These are phyloP conservation scores for Callyntrura sp. DNA, from an alignment of 2,888 invertebrate species.

Conservation along the genomic window DNA sequence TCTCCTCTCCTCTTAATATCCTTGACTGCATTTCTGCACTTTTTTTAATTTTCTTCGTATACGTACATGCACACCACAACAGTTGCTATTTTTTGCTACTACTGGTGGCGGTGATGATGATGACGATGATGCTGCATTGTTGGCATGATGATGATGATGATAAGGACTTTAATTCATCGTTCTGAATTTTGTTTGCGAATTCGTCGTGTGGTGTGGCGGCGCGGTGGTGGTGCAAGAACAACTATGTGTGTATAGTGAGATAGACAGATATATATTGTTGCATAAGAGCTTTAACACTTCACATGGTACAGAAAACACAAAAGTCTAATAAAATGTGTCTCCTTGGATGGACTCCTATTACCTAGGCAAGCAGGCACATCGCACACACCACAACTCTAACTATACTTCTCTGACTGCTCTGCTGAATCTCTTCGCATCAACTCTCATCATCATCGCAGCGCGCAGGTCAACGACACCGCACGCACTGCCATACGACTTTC, in stretches of 20 bases:
- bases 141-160: neutral
- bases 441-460: constrained; percentile 10
- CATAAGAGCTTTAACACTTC: constrained; percentile 60
- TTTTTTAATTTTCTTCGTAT: neutral
- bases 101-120: too few relatives aligned
- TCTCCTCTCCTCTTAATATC: constrained; percentile 43
- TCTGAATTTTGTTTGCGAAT: constrained; percentile 51
- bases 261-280: constrained; percentile 54
- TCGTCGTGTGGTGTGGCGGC: too few relatives aligned
- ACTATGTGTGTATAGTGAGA: too few relatives aligned
- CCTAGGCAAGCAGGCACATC: too few relatives aligned
- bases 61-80: neutral
- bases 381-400: too few relatives aligned
- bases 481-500: constrained; percentile 72
- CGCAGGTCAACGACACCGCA: constrained; percentile 75
- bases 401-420: neutral
- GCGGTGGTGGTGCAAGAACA: constrained; percentile 38
- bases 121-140: neutral
- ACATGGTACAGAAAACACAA: constrained; percentile 51
- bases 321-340: constrained; percentile 41
- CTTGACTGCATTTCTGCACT: constrained; percentile 76
- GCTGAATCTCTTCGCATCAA: constrained; percentile 61
- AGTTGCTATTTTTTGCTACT: neutral
- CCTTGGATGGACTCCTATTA: constrained; percentile 73
- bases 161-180: constrained; percentile 65